Evolutionary conservation across 2,797 vertebrate species (phyloP), one percentile per base, ranked within the genome.

Genomic region (Ctenopoma multispine): DNA sequence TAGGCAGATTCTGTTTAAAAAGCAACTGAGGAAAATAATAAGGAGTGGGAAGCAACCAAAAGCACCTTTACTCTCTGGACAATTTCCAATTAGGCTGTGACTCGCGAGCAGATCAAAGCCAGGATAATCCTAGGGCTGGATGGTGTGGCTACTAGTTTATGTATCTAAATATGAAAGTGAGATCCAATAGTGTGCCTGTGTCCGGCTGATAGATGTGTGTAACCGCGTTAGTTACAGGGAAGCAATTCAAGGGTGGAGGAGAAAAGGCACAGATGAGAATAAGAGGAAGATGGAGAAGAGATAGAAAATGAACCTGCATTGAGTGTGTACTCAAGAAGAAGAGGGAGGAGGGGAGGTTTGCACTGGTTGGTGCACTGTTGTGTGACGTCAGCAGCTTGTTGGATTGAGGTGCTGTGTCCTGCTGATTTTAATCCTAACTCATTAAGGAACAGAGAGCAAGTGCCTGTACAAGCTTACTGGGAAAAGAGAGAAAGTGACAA

Each of bases 351-450:
- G 71, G 76, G 77, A 86, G 65, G 75, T 74, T 75, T 38, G 55
- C 43, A n/a, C n/a, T n/a, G 61, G 88, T 90, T 89, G 90, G 89
- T 86, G 66, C 81, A 59, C 63, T 62, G 48, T 63, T 63, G 46
- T 59, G 90, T 95, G 93, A 94, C 89, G 90, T 93, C 91, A 94
- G 77, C 77, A 51, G 87, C 92, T 92, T 92, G 90, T 87, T 92
- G 92, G 93, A 92, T 89, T 93, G 91, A 93, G 88, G 82, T 88
- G 85, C 87, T 80, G 85, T 85, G 89, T 91, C 91, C 93, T 91
- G 92, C 92, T 93, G 90, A 93, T 91, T 92, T 92, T 94, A 94
- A 94, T 95, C 94, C 91, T 67, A 80, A 89, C 89, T 92, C 92
- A 92, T 93, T 93, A 92, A 81, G 80, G 88, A 89, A 91, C 85